These are phyloP conservation scores for Hippocampus guttulatus DNA, from an alignment of 2,113 vertebrate genomes.

Conservation along the genomic window DNA sequence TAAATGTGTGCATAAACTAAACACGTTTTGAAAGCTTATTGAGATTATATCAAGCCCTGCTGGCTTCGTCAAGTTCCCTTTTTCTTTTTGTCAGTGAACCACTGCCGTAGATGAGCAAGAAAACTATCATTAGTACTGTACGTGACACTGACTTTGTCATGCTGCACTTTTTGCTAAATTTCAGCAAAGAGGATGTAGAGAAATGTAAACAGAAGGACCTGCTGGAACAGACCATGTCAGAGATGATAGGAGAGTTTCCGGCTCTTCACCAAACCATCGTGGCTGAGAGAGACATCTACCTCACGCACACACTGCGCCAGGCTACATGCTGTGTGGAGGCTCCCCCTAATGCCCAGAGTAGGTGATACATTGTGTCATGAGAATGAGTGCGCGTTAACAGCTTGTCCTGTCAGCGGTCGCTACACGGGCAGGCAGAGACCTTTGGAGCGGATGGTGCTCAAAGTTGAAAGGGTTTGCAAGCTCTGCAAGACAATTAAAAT, in stretches of 20 bases:
- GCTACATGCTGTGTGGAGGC: constrained; percentile 90
- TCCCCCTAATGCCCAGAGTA: constrained; percentile 75
- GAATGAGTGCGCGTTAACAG: background rate
- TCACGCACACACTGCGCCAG: constrained; percentile 93
- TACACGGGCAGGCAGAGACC: too few species aligned
- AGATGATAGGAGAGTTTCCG: constrained; percentile 98
- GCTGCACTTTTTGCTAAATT: constrained; percentile 20
- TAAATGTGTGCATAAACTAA: background rate
- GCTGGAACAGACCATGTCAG: constrained; percentile 97
- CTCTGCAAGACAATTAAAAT: too few species aligned
- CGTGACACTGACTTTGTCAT: background rate
- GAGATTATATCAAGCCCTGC: background rate
- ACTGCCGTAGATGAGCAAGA: background rate
- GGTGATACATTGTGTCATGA: constrained; percentile 31
- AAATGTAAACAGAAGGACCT: constrained; percentile 99
- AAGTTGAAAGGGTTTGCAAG: too few species aligned
- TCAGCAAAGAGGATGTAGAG: constrained; percentile 96
- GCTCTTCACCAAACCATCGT: constrained; percentile 97
- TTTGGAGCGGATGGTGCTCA: too few species aligned
- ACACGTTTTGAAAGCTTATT: background rate
- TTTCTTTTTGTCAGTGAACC: constrained; percentile 4
- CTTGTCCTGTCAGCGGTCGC: too few species aligned
- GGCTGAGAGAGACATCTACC: constrained; percentile 92
- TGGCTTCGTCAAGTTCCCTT: background rate
- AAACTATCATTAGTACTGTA: background rate